Conservation (phyloP, 2,888 invertebrate species). For the Cantharis nigra region DNA sequence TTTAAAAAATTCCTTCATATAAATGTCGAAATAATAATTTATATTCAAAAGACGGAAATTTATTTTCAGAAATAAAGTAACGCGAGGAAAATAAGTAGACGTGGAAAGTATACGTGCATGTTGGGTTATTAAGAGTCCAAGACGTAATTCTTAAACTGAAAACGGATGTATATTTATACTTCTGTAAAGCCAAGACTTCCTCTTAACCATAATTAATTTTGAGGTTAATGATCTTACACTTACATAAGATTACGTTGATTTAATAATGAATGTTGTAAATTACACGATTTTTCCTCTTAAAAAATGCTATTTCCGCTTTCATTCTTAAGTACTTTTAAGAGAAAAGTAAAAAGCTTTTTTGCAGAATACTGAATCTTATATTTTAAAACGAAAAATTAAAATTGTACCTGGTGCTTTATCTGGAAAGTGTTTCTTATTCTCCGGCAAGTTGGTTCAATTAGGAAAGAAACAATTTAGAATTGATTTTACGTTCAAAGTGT, state of each 20-base stretch:
- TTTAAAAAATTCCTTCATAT: background rate
- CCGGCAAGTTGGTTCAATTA: background rate
- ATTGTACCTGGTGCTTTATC: background rate
- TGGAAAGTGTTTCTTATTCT: background rate
- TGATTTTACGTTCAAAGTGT: background rate
- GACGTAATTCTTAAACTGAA: constrained; percentile 30
- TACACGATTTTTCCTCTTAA: background rate
- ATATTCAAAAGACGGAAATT: constrained; percentile 1
- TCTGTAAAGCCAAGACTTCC: constrained; percentile 30
- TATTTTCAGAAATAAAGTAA: constrained; percentile 4
- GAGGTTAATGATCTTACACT: constrained; percentile 18
- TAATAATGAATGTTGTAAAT: constrained; percentile 2
- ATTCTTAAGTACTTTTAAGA: background rate
- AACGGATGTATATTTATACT: constrained; percentile 37
- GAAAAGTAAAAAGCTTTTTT: background rate
- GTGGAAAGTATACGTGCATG: constrained; percentile 39
- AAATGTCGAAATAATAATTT: constrained; percentile 4
- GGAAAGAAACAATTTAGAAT: background rate
- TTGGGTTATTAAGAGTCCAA: constrained; percentile 38
- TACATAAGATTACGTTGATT: constrained; percentile 9
- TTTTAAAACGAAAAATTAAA: background rate
- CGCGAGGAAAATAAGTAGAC: background rate
- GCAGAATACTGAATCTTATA: background rate
- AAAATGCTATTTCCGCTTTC: background rate
- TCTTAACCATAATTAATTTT: constrained; percentile 38